Evolutionary conservation across 2,888 invertebrate species (phyloP).

Genomic region (Drosophila putrida): DNA sequence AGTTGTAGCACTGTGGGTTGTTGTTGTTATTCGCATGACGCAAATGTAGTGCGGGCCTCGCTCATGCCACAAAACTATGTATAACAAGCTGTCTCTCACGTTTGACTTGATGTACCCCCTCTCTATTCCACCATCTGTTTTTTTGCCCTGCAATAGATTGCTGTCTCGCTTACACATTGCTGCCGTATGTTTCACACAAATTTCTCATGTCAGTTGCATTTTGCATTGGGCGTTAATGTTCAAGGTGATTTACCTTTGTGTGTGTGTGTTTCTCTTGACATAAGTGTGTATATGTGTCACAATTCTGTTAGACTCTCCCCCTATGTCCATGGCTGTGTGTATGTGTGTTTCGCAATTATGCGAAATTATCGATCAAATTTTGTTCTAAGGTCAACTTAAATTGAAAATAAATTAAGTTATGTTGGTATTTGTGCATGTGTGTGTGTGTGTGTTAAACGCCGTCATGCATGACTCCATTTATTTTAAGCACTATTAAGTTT

Average conservation of each 20-base stretch:
- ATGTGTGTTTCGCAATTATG: slow-evolving; percentile 74
- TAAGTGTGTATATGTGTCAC: slow-evolving; percentile 56
- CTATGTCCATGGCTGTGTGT: slow-evolving; percentile 6
- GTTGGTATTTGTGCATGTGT: background rate
- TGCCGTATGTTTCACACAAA: slow-evolving; percentile 28
- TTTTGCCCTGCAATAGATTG: slow-evolving; percentile 9
- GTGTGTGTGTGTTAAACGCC: slow-evolving; percentile 31
- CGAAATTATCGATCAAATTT: slow-evolving; percentile 83
- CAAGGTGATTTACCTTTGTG: slow-evolving; percentile 77
- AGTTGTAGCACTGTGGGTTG: slow-evolving; percentile 21
- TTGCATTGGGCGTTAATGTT: slow-evolving; percentile 82
- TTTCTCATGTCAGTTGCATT: slow-evolving; percentile 73
- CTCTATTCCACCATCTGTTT: slow-evolving; percentile 13
- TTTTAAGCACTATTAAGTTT: slow-evolving; percentile 36
- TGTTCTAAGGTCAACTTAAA: slow-evolving; percentile 78
- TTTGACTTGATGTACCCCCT: slow-evolving; percentile 44
- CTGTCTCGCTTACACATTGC: slow-evolving; percentile 46
- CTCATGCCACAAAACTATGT: slow-evolving; percentile 48
- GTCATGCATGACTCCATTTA: slow-evolving; percentile 67
- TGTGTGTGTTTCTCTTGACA: slow-evolving; percentile 7
- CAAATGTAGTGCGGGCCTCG: slow-evolving; percentile 58
- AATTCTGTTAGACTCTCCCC: slow-evolving; percentile 34
- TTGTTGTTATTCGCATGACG: slow-evolving; percentile 64
- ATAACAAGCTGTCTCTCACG: slow-evolving; percentile 66
- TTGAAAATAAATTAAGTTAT: slow-evolving; percentile 42